Percentiles rank a stretch among this genome's conserved stretches.
Conservation (phyloP, 2,113 vertebrate species). For the Cyanoderma ruficeps region DNA sequence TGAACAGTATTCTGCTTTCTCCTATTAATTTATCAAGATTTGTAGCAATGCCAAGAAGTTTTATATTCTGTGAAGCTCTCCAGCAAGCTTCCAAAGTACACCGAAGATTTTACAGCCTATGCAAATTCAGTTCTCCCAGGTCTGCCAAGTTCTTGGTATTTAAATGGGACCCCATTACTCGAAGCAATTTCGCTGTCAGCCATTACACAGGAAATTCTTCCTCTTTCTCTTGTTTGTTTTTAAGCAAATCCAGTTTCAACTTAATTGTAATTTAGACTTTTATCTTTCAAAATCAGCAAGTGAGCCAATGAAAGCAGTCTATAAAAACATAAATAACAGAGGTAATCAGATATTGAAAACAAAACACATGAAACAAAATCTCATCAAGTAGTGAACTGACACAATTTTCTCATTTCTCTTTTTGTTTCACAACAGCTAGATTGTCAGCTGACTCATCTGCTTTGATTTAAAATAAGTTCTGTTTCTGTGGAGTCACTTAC, state of each 20-base stretch:
- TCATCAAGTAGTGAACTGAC: slow-evolving; percentile 19
- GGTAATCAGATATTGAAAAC: slow-evolving; percentile 26
- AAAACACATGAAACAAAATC: slow-evolving; percentile 22
- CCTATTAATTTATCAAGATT: slow-evolving; percentile 27
- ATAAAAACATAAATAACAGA: slow-evolving; percentile 18
- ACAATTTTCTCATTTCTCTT: slow-evolving; percentile 31
- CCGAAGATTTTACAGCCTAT: slow-evolving; percentile 32
- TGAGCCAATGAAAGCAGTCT: slow-evolving; percentile 25
- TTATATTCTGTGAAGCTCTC: slow-evolving; percentile 18
- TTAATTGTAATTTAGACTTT: slow-evolving; percentile 33
- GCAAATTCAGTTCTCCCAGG: slow-evolving; percentile 3
- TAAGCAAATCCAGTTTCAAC: slow-evolving; percentile 26
- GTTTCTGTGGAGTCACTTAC: not conserved
- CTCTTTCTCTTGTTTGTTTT: slow-evolving; percentile 43
- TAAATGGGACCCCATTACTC: slow-evolving; percentile 38
- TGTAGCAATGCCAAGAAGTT: not conserved
- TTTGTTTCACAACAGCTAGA: slow-evolving; percentile 6
- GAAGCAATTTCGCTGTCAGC: slow-evolving; percentile 36
- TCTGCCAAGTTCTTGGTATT: slow-evolving; percentile 41
- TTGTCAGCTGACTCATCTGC: slow-evolving; percentile 35
- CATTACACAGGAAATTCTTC: slow-evolving; percentile 23
- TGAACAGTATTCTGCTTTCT: not conserved
- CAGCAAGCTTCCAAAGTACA: not conserved
- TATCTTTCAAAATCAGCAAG: slow-evolving; percentile 1
- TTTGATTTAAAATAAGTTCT: not conserved